Conservation (phyloP, 1,140 invertebrate species). For the Drosophila aff. region DNA sequence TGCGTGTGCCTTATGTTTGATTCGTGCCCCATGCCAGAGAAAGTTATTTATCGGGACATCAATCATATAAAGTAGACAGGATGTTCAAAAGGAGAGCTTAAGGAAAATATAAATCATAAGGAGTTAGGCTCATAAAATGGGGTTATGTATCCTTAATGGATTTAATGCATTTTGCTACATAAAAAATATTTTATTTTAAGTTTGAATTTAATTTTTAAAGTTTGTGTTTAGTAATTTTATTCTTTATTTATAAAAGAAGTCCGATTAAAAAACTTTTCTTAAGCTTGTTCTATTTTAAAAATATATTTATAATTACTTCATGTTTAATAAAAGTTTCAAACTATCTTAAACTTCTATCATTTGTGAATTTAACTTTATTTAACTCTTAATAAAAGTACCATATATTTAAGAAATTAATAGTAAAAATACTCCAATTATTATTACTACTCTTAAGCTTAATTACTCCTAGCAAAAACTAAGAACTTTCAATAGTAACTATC, state of each 20-base stretch:
- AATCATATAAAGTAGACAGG: constrained; percentile 35
- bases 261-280: no score
- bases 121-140: constrained; percentile 1
- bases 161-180: background rate
- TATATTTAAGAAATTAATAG: background rate
- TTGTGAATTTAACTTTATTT: no score
- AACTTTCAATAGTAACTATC: background rate
- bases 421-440: background rate
- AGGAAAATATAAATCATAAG: constrained; percentile 11
- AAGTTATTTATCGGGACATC: constrained; percentile 35
- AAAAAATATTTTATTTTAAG: background rate
- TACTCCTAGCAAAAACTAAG: background rate
- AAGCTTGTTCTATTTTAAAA: no score
- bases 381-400: no score
- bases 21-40: constrained; percentile 26
- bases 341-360: no score
- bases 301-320: no score
- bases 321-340: no score
- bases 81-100: constrained; percentile 2
- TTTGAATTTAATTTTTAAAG: background rate
- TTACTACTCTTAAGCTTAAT: background rate
- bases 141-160: background rate
- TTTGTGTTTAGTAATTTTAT: background rate
- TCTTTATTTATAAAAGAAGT: no score
- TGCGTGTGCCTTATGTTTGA: constrained; percentile 31